These are phyloP conservation scores for Bradypodion ventrale DNA, from an alignment of 2,797 vertebrate genomes.

Conservation along the genomic window DNA sequence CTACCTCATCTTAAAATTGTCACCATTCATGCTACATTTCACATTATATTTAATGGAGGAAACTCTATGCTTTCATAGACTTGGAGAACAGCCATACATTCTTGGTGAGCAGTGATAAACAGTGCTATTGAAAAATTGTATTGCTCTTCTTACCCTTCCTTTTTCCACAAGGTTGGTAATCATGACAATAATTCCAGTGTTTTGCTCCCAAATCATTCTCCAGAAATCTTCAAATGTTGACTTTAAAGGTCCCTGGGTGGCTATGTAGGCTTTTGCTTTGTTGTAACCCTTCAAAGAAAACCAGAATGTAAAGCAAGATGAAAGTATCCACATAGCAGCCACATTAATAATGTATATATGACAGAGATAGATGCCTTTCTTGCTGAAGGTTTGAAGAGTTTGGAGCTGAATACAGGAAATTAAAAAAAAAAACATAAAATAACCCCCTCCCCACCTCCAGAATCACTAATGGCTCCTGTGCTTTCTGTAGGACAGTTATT, in stretches of 20 bases:
- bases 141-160: constrained; percentile 88
- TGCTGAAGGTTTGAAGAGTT: constrained; percentile 40
- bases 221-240: constrained; percentile 99
- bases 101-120: neutral
- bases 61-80: constrained; percentile 26
- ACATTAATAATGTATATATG: constrained; percentile 69
- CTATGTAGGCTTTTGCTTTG: constrained; percentile 94
- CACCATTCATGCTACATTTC: neutral
- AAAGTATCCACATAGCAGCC: constrained; percentile 61
- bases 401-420: constrained; percentile 42
- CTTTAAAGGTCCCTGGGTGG: constrained; percentile 97
- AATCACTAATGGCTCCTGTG: constrained; percentile 22
- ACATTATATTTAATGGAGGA: constrained; percentile 9
- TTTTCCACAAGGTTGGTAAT: constrained; percentile 99
- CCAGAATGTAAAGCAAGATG: constrained; percentile 67
- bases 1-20: no score
- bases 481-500: constrained; percentile 39
- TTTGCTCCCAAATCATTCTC: constrained; percentile 99
- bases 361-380: constrained; percentile 52
- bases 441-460: no score
- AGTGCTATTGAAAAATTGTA: constrained; percentile 45
- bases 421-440: neutral
- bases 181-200: constrained; percentile 95
- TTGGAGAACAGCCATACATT: neutral
- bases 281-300: constrained; percentile 92